Percentiles rank a stretch among this genome's conserved stretches.
Evolutionary conservation across 2,797 vertebrate genomes (phyloP).

Genomic region (Podarcis siculus): DNA sequence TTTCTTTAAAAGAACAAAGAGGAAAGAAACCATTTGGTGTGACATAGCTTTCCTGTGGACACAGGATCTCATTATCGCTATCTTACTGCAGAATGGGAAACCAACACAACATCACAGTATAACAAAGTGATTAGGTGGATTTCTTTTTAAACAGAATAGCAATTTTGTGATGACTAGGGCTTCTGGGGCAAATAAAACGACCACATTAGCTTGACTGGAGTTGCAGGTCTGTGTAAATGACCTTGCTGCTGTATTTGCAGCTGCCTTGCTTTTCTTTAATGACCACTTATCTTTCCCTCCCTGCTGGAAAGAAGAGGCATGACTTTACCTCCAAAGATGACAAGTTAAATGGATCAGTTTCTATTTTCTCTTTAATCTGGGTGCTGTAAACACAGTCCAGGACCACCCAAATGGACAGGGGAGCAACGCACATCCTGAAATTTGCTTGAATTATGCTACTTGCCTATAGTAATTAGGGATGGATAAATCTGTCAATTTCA

Average conservation of each 20-base stretch:
- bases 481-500: too few species aligned
- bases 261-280: slow-evolving; percentile 53
- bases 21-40: slow-evolving; percentile 48
- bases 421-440: not conserved
- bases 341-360: not conserved
- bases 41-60: slow-evolving; percentile 63
- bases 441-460: not conserved
- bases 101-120: slow-evolving; percentile 58
- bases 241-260: slow-evolving; percentile 43
- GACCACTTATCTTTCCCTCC: slow-evolving; percentile 38
- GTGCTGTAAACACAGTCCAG: slow-evolving; percentile 1
- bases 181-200: slow-evolving; percentile 64
- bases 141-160: slow-evolving; percentile 51
- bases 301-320: not conserved
- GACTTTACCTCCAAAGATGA: slow-evolving; percentile 19
- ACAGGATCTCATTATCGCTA: slow-evolving; percentile 63
- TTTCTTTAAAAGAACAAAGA: slow-evolving; percentile 43
- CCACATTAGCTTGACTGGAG: slow-evolving; percentile 53
- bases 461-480: not conserved
- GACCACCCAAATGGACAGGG: not conserved
- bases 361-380: slow-evolving; percentile 13
- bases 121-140: slow-evolving; percentile 60
- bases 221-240: slow-evolving; percentile 56
- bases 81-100: slow-evolving; percentile 61
- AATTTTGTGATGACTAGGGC: slow-evolving; percentile 40